phyloP scores from a whole-genome alignment of 2,113 vertebrate genomes.

The Rhabdomys dilectus region DNA sequence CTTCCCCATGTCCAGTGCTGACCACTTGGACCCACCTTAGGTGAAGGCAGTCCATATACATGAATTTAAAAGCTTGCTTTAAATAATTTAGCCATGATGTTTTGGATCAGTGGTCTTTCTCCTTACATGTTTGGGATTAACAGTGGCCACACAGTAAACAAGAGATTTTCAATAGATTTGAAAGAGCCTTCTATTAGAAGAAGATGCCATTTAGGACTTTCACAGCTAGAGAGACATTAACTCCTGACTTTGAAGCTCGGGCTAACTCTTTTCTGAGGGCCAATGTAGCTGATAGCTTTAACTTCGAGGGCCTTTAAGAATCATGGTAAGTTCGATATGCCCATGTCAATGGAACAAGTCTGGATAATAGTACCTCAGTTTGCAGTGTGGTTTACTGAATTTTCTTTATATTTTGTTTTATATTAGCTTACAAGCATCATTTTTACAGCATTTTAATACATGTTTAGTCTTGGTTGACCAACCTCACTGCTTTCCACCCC shows the following conservation, averaged over 20 bases:
- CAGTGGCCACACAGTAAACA: background rate
- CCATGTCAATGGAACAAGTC: background rate
- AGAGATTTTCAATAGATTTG: background rate
- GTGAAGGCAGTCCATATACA: background rate
- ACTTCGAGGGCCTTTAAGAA: background rate
- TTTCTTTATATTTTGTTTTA: background rate
- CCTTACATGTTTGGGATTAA: background rate
- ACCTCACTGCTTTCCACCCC: too few relatives aligned
- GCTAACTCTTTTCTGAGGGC: background rate
- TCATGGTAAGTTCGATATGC: background rate
- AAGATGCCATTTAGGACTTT: background rate
- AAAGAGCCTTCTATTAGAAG: background rate
- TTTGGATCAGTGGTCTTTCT: background rate
- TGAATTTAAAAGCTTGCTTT: background rate
- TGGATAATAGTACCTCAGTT: background rate
- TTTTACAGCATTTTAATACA: background rate
- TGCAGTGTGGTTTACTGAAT: background rate
- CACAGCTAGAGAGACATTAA: background rate
- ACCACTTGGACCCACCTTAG: background rate
- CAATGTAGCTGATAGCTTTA: background rate
- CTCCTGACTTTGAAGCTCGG: background rate
- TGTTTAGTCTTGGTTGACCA: background rate
- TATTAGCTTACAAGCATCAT: background rate
- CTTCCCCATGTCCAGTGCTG: background rate
- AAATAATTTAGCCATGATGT: background rate